Evolutionary conservation across 2,113 vertebrate genomes (phyloP), one percentile per base, ranked within the genome.

Genomic region (Mustelus asterias): DNA sequence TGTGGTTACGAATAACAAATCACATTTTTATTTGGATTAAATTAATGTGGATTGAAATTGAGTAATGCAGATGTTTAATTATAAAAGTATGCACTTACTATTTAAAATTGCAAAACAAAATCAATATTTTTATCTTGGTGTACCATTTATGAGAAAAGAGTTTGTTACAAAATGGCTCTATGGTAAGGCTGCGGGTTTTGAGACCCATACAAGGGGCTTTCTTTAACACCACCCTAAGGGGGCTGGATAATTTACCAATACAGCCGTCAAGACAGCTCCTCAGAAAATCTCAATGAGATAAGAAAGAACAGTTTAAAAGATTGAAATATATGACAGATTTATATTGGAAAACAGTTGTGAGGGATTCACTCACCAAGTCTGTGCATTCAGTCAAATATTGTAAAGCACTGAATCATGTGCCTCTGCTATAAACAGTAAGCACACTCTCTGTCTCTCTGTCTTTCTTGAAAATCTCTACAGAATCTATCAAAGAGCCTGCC

Each of bases 21-120:
- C 60, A 65, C 89, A 65, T 93, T 93, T 37, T 65, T 65, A 65
- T 93, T 93, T 65, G n/a, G 89, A 65, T 37, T 93, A 93, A 67
- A 65, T 67, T 37, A 65, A 67, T n/a, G 67, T 37, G n/a, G 65
- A 93, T 65, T 93, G 89, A 65, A 93, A 93, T 67, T 93, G 60
- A 65, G 60, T n/a, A 65, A 67, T 2, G 16, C 60, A 67, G 33
- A 37, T 93, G 26, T n/a, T n/a, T 37, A 44, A 83, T 83, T 83
- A 41, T 83, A 83, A 83, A 83, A 83, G 80, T 41, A 41, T 67
- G 8, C 20, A 37, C 16, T 65, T 65, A 93, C 63, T 18, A 93
- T 93, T 65, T 65, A 22, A 20, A 93, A 22, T 22, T 37, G 33
- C 9, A 14, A 54, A 65, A 54, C 37, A 88, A 33, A 37, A 33